Evolutionary conservation across 2,113 vertebrate genomes (phyloP).

Genomic region (Nothocercus julius): DNA sequence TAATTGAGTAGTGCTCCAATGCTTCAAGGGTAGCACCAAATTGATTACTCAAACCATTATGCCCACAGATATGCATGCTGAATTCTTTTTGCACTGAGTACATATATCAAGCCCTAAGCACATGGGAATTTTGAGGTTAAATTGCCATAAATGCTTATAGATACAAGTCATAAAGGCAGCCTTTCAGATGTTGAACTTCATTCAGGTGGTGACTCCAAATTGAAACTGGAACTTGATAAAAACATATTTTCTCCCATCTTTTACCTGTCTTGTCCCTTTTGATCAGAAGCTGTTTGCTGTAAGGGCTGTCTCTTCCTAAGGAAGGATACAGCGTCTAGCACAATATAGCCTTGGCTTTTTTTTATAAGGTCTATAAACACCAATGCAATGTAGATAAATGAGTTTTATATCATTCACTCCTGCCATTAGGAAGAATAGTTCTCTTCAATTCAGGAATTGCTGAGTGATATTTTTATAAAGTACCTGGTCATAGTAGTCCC

Average conservation of each 20-base stretch:
- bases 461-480: not conserved
- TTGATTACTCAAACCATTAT: not conserved
- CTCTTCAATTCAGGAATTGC: not conserved
- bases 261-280: slow-evolving; percentile 37
- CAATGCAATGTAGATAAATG: not conserved
- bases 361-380: not conserved
- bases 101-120: not conserved
- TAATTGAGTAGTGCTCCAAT: not conserved
- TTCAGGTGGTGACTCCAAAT: slow-evolving; percentile 28
- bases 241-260: slow-evolving; percentile 3
- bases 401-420: not conserved
- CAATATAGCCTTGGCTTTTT: not conserved
- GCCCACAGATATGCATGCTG: not conserved
- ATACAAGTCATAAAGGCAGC: slow-evolving; percentile 41
- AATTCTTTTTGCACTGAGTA: not conserved
- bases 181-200: slow-evolving; percentile 32
- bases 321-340: not conserved
- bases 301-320: slow-evolving; percentile 22
- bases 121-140: slow-evolving; percentile 38
- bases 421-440: not conserved
- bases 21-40: not conserved
- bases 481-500: not conserved
- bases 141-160: slow-evolving; percentile 56
- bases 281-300: slow-evolving; percentile 18
- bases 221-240: slow-evolving; percentile 54